Evolutionary conservation across 53 echinoderm and acorn worm genomes (phyloP).

Genomic region (Crossaster papposus): DNA sequence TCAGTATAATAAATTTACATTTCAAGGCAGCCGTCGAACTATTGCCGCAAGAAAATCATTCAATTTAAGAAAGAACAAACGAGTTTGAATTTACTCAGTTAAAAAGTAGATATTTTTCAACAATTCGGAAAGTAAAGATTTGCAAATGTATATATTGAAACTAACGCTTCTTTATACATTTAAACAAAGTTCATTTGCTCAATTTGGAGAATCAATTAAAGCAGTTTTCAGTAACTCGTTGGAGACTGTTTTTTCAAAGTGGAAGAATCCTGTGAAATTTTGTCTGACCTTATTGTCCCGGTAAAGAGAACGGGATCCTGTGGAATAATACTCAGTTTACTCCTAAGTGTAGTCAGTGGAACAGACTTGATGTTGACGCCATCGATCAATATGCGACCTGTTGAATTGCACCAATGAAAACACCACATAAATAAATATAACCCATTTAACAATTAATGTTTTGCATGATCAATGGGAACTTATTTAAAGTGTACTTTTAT

Average conservation of each 20-base stretch:
- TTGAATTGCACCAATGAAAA: neutral
- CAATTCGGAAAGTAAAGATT: no score
- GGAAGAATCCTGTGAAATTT: neutral
- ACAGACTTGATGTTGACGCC: constrained; percentile 53
- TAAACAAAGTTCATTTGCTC: no score
- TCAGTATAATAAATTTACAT: no score
- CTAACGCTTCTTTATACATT: no score
- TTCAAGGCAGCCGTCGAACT: neutral
- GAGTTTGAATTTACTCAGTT: neutral
- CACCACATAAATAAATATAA: neutral
- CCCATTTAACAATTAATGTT: no score
- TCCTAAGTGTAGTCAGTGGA: constrained; percentile 56
- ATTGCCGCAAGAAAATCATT: neutral
- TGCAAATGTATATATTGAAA: no score
- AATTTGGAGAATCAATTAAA: no score
- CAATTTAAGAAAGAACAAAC: neutral
- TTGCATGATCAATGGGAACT: no score
- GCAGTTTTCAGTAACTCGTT: no score
- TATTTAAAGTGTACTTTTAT: no score
- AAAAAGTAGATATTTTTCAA: neutral
- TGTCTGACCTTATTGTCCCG: constrained; percentile 59
- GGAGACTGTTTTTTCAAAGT: no score
- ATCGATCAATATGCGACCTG: constrained; percentile 61
- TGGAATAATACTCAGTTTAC: constrained; percentile 48
- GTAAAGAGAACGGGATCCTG: constrained; percentile 61